Evolutionary conservation across 2,888 invertebrate species (phyloP).

Genomic region (Cyclophora punctaria): DNA sequence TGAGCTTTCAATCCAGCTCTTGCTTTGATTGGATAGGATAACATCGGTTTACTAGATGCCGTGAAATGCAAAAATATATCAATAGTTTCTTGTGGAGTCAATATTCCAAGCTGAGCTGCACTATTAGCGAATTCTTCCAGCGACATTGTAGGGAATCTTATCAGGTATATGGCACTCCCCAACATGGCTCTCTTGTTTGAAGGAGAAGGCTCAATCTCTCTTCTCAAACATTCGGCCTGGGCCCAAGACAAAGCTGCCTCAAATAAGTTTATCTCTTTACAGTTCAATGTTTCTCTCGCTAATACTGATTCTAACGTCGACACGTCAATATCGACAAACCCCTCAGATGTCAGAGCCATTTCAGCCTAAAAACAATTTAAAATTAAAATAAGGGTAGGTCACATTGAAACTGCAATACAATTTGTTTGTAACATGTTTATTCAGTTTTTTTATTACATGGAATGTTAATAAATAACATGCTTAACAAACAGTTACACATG

Average conservation of each 20-base stretch:
- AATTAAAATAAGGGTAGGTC: conserved; percentile 36
- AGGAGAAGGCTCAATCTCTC: conserved; percentile 87
- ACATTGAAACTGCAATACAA: conserved; percentile 75
- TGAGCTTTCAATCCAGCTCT: conserved; percentile 92
- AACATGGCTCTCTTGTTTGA: conserved; percentile 85
- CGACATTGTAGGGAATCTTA: conserved; percentile 95
- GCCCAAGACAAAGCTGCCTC: conserved; percentile 96
- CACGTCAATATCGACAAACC: conserved; percentile 96
- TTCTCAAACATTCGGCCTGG: conserved; percentile 88
- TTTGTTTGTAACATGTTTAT: conserved; percentile 67
- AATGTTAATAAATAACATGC: conserved; percentile 39
- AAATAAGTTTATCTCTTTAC: conserved; percentile 92
- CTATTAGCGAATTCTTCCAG: conserved; percentile 94
- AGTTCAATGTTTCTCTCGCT: conserved; percentile 94
- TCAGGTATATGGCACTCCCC: conserved; percentile 87
- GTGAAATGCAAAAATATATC: conserved; percentile 97
- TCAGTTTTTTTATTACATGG: conserved; percentile 45
- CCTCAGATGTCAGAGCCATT: conserved; percentile 96
- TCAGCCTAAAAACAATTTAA: conserved; percentile 82
- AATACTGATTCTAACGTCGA: conserved; percentile 94
- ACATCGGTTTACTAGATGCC: conserved; percentile 87
- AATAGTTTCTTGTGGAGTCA: conserved; percentile 94
- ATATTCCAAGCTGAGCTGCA: conserved; percentile 93
- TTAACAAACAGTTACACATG: conserved; percentile 45
- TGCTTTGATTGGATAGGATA: conserved; percentile 88